Conservation (phyloP, 1,140 invertebrate species). For the Leptoteleia sp. region DNA sequence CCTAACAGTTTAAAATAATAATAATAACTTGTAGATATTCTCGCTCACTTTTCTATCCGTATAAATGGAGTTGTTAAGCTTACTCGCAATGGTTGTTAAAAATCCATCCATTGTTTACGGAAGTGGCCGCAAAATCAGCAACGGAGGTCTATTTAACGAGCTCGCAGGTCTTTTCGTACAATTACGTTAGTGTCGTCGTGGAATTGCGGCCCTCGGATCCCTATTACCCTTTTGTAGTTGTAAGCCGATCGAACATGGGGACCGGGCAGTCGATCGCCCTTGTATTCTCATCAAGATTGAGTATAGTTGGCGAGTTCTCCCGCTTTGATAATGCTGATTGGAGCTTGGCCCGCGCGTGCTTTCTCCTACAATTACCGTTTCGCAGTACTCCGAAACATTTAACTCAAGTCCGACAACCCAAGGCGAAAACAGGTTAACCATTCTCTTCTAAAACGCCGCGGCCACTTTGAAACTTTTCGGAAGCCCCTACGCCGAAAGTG, state of each 20-base stretch:
- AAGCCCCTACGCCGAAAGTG: no score
- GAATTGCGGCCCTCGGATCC: constrained; percentile 61
- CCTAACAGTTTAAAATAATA: no score
- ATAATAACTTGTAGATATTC: no score
- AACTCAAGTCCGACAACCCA: constrained; percentile 40
- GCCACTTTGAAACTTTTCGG: constrained; percentile 7
- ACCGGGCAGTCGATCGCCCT: constrained; percentile 49
- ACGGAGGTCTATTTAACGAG: constrained; percentile 60
- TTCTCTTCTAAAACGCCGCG: constrained; percentile 16
- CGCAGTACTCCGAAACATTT: constrained; percentile 41
- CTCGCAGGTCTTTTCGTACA: constrained; percentile 63
- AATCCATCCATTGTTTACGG: constrained; percentile 23
- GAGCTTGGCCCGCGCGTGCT: constrained; percentile 69
- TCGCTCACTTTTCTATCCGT: no score
- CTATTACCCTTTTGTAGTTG: constrained; percentile 72
- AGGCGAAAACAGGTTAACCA: constrained; percentile 26
- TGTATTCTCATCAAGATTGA: constrained; percentile 68
- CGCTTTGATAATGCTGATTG: constrained; percentile 78
- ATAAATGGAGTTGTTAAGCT: no score
- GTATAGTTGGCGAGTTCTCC: constrained; percentile 54
- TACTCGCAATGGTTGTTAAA: neutral
- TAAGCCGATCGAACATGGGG: constrained; percentile 59
- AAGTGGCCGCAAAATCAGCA: constrained; percentile 37
- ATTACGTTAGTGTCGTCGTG: constrained; percentile 73
- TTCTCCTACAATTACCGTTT: constrained; percentile 61